Conservation (phyloP, 2,797 vertebrate species). For the Mallotus villosus region DNA sequence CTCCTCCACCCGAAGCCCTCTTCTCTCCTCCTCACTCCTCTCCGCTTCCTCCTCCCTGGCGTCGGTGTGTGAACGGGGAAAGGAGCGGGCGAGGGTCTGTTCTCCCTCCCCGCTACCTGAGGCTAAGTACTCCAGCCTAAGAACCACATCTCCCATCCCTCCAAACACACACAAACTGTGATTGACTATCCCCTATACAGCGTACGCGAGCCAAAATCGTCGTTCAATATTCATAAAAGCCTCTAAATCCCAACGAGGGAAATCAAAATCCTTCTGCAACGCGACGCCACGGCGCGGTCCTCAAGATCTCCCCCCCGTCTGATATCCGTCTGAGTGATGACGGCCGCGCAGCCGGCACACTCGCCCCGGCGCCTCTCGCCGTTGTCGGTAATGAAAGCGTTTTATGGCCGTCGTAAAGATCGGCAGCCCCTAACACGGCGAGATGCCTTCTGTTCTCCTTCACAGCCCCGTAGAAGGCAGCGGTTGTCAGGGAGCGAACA, state of each 20-base stretch:
- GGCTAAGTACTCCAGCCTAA: too few species aligned
- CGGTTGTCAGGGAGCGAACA: neutral
- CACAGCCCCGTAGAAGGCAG: neutral
- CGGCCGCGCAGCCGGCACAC: neutral
- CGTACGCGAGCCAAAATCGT: too few species aligned
- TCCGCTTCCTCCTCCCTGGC: neutral
- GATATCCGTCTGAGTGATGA: neutral
- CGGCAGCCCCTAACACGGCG: neutral
- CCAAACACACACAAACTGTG: too few species aligned
- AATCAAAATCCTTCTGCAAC: too few species aligned
- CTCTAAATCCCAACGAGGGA: too few species aligned
- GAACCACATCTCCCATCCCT: too few species aligned
- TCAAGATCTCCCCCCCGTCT: too few species aligned
- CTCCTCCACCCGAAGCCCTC: constrained; percentile 31
- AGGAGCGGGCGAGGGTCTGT: too few species aligned
- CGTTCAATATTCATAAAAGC: too few species aligned
- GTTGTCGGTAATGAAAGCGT: neutral
- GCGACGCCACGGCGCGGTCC: too few species aligned
- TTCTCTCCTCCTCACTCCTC: constrained; percentile 34
- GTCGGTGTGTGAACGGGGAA: constrained; percentile 8
- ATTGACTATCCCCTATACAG: too few species aligned
- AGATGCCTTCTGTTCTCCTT: neutral
- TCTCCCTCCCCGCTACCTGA: too few species aligned
- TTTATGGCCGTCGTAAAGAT: neutral
- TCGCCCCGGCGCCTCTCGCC: neutral